Evolutionary conservation across 2,113 vertebrate species (phyloP), one percentile per base, ranked within the genome.

Genomic region (Menidia beryllina): DNA sequence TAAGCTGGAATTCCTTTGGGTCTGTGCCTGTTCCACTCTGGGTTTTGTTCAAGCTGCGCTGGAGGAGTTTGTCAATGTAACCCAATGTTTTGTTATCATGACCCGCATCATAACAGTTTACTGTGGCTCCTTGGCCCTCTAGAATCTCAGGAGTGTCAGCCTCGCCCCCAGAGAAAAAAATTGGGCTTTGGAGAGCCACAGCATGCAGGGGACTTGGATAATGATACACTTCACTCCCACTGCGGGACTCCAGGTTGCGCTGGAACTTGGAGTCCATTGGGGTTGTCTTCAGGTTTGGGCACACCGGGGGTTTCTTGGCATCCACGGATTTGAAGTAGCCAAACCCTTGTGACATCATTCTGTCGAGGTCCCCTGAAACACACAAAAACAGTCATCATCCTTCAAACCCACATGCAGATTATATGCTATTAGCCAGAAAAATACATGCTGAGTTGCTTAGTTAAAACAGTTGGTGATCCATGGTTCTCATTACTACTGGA

Each of bases 201-300:
- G 97, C 97, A 5, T 98, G 97, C 65, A 99, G 91, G 0, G 97
- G 97, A 65, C 97, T 99, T 23, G 97, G 97, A 86, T 98, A 98
- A 0, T 88, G 92, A 75, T 98, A 98, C 45, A 97, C 90, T 64
- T 98, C 97, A 7, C 86, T 84, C 50, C 97, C 95, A 0, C 81
- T 94, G 78, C 86, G 93, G 27, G 94, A 96, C 59, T 97, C 87
- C 55, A 98, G 88, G 72, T 96, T 95, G 0, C 89, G 93, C 74
- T 94, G 96, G 84, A 94, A 98, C 82, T 94, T 97, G 56, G 93
- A 89, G 74, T 97, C 95, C 64, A 94, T 0, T 0, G 38, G 7
- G 0, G 79, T 71, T 39, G 80, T 89, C 0, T 74, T 90, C 14
- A 69, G 3, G 7, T 90, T 93, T 57, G 30, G 77, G 83, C 69